phyloP scores from a whole-genome alignment of 1,140 invertebrate genomes.

The Rhagoletis zephyria region DNA sequence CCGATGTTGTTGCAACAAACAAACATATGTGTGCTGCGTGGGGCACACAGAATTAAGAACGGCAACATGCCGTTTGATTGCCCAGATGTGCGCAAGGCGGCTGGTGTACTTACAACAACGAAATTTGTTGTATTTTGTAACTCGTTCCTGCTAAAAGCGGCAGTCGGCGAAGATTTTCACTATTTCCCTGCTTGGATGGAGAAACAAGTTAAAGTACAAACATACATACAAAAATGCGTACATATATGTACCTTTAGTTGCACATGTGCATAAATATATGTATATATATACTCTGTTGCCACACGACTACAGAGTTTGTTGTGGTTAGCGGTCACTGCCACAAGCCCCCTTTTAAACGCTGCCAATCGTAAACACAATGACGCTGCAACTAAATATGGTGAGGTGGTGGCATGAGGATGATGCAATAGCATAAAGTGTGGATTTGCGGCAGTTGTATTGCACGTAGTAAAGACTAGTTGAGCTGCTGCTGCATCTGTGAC shows the following conservation, averaged over 20 bases:
- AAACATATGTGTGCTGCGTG: neutral
- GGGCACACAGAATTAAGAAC: neutral
- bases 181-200: constrained; percentile 31
- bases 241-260: no score
- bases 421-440: constrained; percentile 34
- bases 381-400: constrained; percentile 25
- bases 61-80: constrained; percentile 43
- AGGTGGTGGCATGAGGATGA: constrained; percentile 40
- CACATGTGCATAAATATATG: neutral
- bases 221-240: neutral
- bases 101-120: constrained; percentile 25
- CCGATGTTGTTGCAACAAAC: neutral
- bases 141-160: neutral
- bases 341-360: constrained; percentile 40
- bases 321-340: constrained; percentile 50
- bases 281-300: neutral
- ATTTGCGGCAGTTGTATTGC: neutral
- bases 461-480: constrained; percentile 15
- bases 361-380: constrained; percentile 42
- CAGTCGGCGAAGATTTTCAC: constrained; percentile 43
- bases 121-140: neutral
- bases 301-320: constrained; percentile 31
- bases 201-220: constrained; percentile 35
- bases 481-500: constrained; percentile 16
- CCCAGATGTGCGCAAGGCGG: constrained; percentile 48